Evolutionary conservation across 2,888 invertebrate genomes (phyloP), one percentile per base, ranked within the genome.

Genomic region (Drosophila phalerata): DNA sequence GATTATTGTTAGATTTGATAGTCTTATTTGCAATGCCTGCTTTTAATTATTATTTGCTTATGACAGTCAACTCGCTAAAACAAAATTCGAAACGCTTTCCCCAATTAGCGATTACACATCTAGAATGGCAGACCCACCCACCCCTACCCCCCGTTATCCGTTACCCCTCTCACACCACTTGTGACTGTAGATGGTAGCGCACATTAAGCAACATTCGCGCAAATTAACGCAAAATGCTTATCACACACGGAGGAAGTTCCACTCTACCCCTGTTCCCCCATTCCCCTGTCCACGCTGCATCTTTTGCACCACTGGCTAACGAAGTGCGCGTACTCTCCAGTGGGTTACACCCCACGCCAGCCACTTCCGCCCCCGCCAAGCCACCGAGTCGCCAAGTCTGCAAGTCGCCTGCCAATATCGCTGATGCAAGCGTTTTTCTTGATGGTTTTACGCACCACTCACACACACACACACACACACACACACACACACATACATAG

Each of bases 381-480:
- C 19, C 37, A 17, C 15, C 48, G 37, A 38, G 9, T 17, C 37
- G 9, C 8, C 25, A 15, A 38, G 13, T 11, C 57, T 28, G 2
- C 5, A 42, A 37, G 17, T 22, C n/a, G 19, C 64, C 48, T 58
- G 68, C 42, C 61, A 51, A 19, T 47, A 72, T 65, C 70, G 63
- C 67, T 55, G 80, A 66, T 72, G 60, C 73, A 81, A 81, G 88
- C 89, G 90, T 88, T 68, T 81, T 81, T 75, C 83, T 72, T 88
- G 88, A 90, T 90, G 90, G 82, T 72, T 88, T 86, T 83, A 85
- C 85, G 81, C 87, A 87, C 85, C 75, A 73, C 17, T 40, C 47
- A 25, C 34, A 49, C 37, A 22, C 22, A 9, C 17, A 52, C 43
- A 25, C 5, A 13, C 22, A 9, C 30, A 28, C 28, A 6, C 28